Conservation (phyloP, 2,113 vertebrate species). For the Callithrix jacchus region DNA sequence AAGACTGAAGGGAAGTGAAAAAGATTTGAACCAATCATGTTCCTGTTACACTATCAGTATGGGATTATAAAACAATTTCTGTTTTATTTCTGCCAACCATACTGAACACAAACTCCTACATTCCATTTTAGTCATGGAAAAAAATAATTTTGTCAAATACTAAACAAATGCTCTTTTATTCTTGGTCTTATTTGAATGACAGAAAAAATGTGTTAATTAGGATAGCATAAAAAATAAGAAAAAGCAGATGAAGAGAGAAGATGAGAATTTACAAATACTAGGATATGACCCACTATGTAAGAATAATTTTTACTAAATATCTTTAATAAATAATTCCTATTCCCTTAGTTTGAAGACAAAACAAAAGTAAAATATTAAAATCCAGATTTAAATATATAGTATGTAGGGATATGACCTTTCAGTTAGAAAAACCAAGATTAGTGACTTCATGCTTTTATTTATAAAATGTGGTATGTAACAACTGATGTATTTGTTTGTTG, state of each 20-base stretch:
- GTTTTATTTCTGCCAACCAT: conserved; percentile 21
- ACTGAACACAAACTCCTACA: not conserved
- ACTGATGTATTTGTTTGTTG: not conserved
- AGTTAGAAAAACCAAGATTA: not conserved
- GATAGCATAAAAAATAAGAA: not conserved
- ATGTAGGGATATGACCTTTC: not conserved
- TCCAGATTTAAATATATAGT: not conserved
- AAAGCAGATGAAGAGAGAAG: not conserved
- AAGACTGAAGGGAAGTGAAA: not conserved
- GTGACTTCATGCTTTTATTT: not conserved
- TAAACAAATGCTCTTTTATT: not conserved
- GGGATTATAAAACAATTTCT: not conserved
- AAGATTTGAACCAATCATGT: not conserved
- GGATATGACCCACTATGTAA: not conserved
- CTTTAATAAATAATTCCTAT: not conserved
- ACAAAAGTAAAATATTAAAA: not conserved
- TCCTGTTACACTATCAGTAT: not conserved
- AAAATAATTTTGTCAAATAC: not conserved
- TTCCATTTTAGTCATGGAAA: not conserved
- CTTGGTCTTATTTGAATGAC: conserved; percentile 21
- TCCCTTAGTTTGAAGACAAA: not conserved
- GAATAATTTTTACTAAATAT: not conserved
- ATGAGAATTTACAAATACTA: not conserved
- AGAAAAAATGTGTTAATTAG: not conserved
- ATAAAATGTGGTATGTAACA: not conserved